These are phyloP conservation scores for Ahaetulla prasina DNA, from an alignment of 2,113 vertebrate species.

Conservation along the genomic window DNA sequence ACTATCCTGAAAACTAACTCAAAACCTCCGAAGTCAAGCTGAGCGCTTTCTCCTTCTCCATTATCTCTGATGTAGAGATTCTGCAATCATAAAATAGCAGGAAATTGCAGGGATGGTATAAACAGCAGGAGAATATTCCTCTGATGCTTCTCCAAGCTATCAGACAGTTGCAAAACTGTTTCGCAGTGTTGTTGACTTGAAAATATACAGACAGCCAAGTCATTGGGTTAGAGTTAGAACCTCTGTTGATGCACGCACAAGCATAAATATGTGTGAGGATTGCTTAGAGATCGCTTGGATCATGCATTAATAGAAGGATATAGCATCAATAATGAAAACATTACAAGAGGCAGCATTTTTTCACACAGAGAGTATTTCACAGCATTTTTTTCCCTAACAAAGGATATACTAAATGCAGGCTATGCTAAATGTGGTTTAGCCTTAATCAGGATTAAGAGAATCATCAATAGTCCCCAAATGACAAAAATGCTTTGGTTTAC, in stretches of 20 bases:
- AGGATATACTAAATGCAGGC: not conserved
- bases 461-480: not conserved
- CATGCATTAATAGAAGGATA: not conserved
- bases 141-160: constrained; percentile 24
- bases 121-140: constrained; percentile 19
- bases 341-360: not conserved
- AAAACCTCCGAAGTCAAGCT: constrained; percentile 34
- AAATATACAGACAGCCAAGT: constrained; percentile 11
- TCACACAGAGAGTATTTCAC: not conserved
- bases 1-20: constrained; percentile 22
- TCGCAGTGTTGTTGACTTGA: not conserved
- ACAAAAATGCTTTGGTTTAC: not conserved
- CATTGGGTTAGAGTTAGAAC: not conserved
- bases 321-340: not conserved
- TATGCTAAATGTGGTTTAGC: not conserved
- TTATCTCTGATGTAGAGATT: constrained; percentile 35
- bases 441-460: not conserved
- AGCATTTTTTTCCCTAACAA: not conserved
- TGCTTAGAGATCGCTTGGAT: not conserved
- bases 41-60: constrained; percentile 24
- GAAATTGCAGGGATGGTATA: constrained; percentile 24
- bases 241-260: not conserved
- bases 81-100: constrained; percentile 19
- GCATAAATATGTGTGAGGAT: not conserved
- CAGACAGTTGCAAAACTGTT: constrained; percentile 17